Evolutionary conservation across 2,888 invertebrate genomes (phyloP), one percentile per base, ranked within the genome.

Genomic region (Coelopa pilipes): DNA sequence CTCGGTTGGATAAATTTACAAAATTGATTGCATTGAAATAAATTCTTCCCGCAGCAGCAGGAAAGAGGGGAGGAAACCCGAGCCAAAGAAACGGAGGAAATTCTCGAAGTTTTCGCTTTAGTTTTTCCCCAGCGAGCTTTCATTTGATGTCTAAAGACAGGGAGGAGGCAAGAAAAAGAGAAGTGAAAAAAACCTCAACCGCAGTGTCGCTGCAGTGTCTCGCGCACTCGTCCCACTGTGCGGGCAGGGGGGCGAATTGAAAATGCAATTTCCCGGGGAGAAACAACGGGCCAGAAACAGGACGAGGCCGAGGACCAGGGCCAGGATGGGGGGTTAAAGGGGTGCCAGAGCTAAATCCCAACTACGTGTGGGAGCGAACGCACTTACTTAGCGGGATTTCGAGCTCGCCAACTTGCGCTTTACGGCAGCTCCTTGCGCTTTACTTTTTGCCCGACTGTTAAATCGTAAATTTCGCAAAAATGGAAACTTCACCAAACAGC

Each of bases 331-430:
- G 11, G 13, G 19, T n/a, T 17, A 12, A 70, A 50, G 24, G 45
- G n/a, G 21, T 70, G 62, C 76, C 75, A 79, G 80, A 83, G 80
- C 82, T 80, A 83, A 82, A 84, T 83, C 81, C 80, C 78, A 79
- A 79, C 77, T 83, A 84, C 84, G 85, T 85, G 85, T 80, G 78
- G 75, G 68, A 73, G 74, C 76, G 74, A 73, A 75, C 75, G 71
- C 80, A 84, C 82, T 83, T 82, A 83, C 84, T 85, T 85, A 84
- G 84, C 82, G 82, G 81, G 84, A 84, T 82, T 84, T 71, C 53
- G 71, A 80, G 73, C 73, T 74, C 75, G 77, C 76, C 76, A 79
- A 79, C 76, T 79, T 79, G n/a, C n/a, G n/a, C n/a, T n/a, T n/a
- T n/a, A n/a, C n/a, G 53, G 45, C 62, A 34, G 13, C 34, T 12